Base-by-base conservation (phyloP, 2,888 invertebrate species). In the Athripsodes cinereus region DNA sequence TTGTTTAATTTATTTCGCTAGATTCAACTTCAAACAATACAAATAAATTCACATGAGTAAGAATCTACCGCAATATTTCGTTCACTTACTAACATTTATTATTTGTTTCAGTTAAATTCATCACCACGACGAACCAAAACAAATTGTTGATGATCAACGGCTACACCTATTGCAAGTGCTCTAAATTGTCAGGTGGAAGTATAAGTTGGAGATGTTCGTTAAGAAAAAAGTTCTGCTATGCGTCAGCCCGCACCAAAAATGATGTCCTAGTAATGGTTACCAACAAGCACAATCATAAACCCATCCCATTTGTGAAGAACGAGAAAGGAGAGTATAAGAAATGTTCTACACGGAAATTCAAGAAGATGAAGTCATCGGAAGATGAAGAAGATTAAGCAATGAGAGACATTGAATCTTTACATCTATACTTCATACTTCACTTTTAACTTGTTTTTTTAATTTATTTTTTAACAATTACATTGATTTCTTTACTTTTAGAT, bases 111-210 rank as follows among this genome's bases (percentile, higher is more conserved):
- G 31, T 31, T 6, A 31, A 31, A 6, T 31, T 31, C 11, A 31
- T 31, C 31, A 31, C 31, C 6, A 31, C 31, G 8, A 31, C 31
- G 31, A 31, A 31, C 8, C 31, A 31, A 6, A 11, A 31, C 6
- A 11, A 31, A 31, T 11, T 31, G 6, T 11, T 31, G 11, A 8
- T 31, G 31, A 31, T 31, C 10, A 21, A 13, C 13, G 3, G 16
- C 16, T 51, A 57, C 26, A 52, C 49, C n/a, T 22, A 22, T n/a
- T 52, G 56, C 46, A 52, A 44, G 18, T 57, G 56, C 22, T 8
- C 6, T 31, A 11, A 6, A 8, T 31, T 8, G 6, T 31, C 8
- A 8, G 6, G 8, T 31, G 31, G 31, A 31, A 31, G 6, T 11
- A 31, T 11, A 6, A 31, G 8, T 31, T 31, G 31, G 31, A 31